Percentiles rank a stretch among this genome's conserved stretches.
Conservation (phyloP, 1,140 invertebrate species). For the Drosophila nasuta region DNA sequence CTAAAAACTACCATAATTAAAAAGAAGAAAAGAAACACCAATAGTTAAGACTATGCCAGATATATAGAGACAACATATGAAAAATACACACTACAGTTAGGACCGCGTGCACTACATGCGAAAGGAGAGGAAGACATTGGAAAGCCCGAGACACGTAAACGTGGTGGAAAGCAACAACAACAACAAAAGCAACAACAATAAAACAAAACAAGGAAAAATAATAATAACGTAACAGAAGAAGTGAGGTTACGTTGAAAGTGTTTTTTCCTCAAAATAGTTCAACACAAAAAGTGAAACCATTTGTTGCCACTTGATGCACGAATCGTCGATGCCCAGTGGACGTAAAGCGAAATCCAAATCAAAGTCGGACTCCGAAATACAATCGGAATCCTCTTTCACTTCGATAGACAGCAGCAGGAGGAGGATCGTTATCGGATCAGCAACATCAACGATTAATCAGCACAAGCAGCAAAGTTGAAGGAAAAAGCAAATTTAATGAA, state of each 20-base stretch:
- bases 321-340: slow-evolving; percentile 45
- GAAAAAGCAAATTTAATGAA: slow-evolving; percentile 71
- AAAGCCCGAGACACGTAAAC: not conserved
- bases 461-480: slow-evolving; percentile 11
- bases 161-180: not conserved
- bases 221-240: not conserved
- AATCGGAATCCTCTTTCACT: slow-evolving; percentile 5
- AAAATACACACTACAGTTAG: slow-evolving; percentile 23
- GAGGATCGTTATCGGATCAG: not conserved
- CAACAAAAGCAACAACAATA: not conserved
- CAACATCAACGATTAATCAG: slow-evolving; percentile 7
- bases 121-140: slow-evolving; percentile 14
- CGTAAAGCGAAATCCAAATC: slow-evolving; percentile 21
- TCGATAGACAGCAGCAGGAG: not conserved
- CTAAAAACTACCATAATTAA: slow-evolving; percentile 15
- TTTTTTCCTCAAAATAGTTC: not conserved
- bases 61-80: slow-evolving; percentile 40
- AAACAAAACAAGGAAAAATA: not conserved
- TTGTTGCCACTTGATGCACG: slow-evolving; percentile 26
- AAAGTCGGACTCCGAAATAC: slow-evolving; percentile 17
- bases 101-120: slow-evolving; percentile 32
- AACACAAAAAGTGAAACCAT: not conserved
- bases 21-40: slow-evolving; percentile 41
- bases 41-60: slow-evolving; percentile 50
- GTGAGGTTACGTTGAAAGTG: not conserved